Conservation (phyloP, 2,888 invertebrate species). For the Macaria liturata region DNA sequence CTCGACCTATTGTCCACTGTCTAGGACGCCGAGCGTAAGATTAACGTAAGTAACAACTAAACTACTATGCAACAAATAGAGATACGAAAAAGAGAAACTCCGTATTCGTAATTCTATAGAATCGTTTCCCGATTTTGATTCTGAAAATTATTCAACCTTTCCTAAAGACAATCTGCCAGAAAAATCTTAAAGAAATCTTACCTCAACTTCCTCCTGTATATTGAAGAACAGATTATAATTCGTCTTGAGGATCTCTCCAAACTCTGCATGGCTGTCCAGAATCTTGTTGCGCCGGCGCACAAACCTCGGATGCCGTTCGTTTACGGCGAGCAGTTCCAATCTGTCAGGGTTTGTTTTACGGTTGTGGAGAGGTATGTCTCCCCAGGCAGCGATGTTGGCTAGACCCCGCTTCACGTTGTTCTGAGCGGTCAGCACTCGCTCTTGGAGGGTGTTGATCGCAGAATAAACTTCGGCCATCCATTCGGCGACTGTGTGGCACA, state of each 20-base stretch:
- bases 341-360: constrained; percentile 81
- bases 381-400: constrained; percentile 87
- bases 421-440: constrained; percentile 86
- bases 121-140: no score
- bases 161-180: no score
- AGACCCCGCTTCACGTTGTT: constrained; percentile 84
- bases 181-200: constrained; percentile 31
- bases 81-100: no score
- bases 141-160: no score
- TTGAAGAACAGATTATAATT: constrained; percentile 89
- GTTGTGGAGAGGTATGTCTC: constrained; percentile 88
- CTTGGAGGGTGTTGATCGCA: constrained; percentile 88
- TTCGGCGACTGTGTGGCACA: constrained; percentile 76
- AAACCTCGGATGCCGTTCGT: constrained; percentile 81
- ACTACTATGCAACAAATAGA: no score
- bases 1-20: no score
- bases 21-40: no score
- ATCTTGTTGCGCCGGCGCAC: constrained; percentile 70
- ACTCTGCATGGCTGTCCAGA: constrained; percentile 78
- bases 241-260: constrained; percentile 82
- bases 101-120: no score
- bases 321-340: constrained; percentile 79
- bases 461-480: constrained; percentile 88
- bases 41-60: no score
- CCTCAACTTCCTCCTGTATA: constrained; percentile 76